These are phyloP conservation scores for Caenorhabditis zanzibari DNA, from an alignment of 2,888 invertebrate genomes.

Conservation along the genomic window DNA sequence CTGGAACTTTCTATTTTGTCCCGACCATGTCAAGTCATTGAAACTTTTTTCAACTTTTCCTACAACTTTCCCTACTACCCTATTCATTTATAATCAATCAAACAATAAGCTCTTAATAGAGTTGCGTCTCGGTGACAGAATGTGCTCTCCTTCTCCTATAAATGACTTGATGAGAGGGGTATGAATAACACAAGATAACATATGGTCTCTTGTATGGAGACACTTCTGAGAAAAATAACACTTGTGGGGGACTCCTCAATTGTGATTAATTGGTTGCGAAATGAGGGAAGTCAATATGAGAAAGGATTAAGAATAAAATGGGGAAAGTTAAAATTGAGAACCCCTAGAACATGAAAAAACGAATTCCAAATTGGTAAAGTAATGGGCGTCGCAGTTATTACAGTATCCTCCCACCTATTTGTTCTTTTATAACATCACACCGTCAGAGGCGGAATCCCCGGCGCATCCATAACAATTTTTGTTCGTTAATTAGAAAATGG, in stretches of 20 bases:
- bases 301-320: slow-evolving; percentile 4
- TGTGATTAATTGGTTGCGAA: slow-evolving; percentile 57
- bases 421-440: slow-evolving; percentile 61
- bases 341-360: neutral
- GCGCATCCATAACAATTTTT: slow-evolving; percentile 66
- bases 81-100: slow-evolving; percentile 63
- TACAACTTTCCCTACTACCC: slow-evolving; percentile 13
- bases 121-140: slow-evolving; percentile 52
- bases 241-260: slow-evolving; percentile 60
- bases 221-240: slow-evolving; percentile 61
- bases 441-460: slow-evolving; percentile 8
- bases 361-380: neutral
- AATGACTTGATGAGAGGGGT: slow-evolving; percentile 40
- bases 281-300: slow-evolving; percentile 16
- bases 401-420: slow-evolving; percentile 53
- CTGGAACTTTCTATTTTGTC: too few species aligned
- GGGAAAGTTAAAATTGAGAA: neutral
- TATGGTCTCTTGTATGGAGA: slow-evolving; percentile 43
- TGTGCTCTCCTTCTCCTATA: slow-evolving; percentile 18
- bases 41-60: neutral
- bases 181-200: slow-evolving; percentile 63
- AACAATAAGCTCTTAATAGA: slow-evolving; percentile 61
- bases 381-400: slow-evolving; percentile 49
- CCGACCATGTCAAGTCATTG: too few species aligned
- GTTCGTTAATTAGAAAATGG: slow-evolving; percentile 67